Conservation (phyloP, 2,113 vertebrate genomes). For the Dolichallabes microphthalmus region DNA sequence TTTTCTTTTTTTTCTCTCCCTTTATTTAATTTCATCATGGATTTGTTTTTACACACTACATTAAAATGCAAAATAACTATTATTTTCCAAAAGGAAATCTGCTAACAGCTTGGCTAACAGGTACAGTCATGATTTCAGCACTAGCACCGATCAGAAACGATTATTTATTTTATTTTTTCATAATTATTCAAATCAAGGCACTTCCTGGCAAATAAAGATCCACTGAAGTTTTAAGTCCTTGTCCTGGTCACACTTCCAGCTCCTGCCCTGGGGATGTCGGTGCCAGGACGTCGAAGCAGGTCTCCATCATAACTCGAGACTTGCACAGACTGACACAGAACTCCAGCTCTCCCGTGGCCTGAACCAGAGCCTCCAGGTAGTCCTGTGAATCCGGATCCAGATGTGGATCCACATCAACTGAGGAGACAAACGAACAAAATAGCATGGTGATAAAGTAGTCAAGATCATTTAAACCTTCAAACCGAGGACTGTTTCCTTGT, state of each 20-base stretch:
- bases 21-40: conserved; percentile 62
- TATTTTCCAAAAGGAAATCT: conserved; percentile 63
- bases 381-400: conserved; percentile 86
- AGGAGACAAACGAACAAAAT: background rate
- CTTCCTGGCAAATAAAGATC: conserved; percentile 59
- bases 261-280: conserved; percentile 65
- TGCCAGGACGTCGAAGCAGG: conserved; percentile 84
- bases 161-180: conserved; percentile 48
- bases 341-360: conserved; percentile 82
- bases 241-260: conserved; percentile 78
- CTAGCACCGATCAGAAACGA: conserved; percentile 71
- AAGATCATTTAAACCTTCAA: background rate
- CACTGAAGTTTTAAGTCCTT: background rate
- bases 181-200: conserved; percentile 75
- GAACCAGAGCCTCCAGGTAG: conserved; percentile 84
- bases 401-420: conserved; percentile 87
- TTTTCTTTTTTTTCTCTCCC: background rate
- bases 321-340: conserved; percentile 88
- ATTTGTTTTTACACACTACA: conserved; percentile 74
- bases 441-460: background rate
- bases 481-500: conserved; percentile 25
- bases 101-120: conserved; percentile 69
- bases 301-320: conserved; percentile 92
- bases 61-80: conserved; percentile 71
- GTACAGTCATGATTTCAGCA: conserved; percentile 72